phyloP scores from a whole-genome alignment of 2,797 vertebrate species.

The Heterohyrax brucei region DNA sequence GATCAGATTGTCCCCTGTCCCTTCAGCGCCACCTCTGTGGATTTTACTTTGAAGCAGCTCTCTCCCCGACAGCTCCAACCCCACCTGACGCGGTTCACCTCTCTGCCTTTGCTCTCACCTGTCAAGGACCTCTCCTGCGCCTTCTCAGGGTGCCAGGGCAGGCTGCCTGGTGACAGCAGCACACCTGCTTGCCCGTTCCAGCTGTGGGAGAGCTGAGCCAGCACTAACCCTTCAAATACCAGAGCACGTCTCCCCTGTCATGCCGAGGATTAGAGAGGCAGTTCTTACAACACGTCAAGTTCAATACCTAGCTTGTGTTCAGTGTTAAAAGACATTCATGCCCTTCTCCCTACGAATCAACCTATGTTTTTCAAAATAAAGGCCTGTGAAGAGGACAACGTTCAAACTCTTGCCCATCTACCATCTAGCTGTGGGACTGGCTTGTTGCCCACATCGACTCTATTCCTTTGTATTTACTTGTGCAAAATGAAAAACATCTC shows the following conservation, averaged over 20 bases:
- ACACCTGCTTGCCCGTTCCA: background rate
- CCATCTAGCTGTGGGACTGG: background rate
- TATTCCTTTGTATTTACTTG: background rate
- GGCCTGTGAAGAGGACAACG: background rate
- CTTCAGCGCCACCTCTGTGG: background rate
- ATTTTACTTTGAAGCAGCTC: background rate
- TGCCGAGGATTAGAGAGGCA: background rate
- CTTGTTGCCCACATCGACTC: background rate
- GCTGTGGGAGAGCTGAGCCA: background rate
- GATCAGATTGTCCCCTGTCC: background rate
- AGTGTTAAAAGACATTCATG: background rate
- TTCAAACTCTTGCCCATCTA: background rate
- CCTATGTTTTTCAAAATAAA: background rate
- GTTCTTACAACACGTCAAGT: background rate
- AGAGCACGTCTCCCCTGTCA: background rate
- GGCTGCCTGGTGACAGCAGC: constrained; percentile 6
- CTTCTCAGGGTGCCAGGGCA: background rate
- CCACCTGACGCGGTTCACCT: background rate
- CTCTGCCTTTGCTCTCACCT: background rate
- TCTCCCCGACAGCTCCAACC: background rate
- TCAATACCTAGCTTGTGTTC: background rate
- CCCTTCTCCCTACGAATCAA: background rate
- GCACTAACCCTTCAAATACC: background rate
- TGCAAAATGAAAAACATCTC: background rate
- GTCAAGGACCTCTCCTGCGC: background rate